Conservation (phyloP, 2,113 vertebrate species). For the Phyllostomus hastatus region DNA sequence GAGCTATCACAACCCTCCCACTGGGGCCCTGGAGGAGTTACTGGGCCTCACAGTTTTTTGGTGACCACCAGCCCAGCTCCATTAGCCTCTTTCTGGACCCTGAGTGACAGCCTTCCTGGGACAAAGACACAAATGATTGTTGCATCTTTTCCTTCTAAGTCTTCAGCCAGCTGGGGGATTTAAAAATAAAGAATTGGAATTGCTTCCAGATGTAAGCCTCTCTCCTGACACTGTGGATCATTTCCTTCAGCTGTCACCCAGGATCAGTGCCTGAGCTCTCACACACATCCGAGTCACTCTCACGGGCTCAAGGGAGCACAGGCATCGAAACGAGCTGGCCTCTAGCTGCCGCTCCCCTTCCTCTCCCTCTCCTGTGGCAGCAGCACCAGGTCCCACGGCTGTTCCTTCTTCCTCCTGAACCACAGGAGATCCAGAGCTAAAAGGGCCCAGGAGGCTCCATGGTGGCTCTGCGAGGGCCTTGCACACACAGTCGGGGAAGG, state of each 20-base stretch:
- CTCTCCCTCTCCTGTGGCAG: not conserved
- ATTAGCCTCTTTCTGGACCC: not conserved
- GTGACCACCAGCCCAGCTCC: not conserved
- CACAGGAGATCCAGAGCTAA: not conserved
- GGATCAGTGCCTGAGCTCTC: not conserved
- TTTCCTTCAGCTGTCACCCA: constrained; percentile 55
- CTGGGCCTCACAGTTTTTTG: not conserved
- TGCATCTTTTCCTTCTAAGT: constrained; percentile 55
- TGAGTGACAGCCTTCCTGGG: constrained; percentile 54
- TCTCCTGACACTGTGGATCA: constrained; percentile 47
- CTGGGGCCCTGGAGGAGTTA: not conserved
- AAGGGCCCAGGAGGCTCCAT: not conserved
- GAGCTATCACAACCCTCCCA: not conserved
- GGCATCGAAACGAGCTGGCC: not conserved
- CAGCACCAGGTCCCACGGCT: not conserved
- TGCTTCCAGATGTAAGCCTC: constrained; percentile 14
- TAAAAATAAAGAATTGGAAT: constrained; percentile 69
- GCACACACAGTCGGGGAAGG: not conserved
- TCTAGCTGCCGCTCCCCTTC: no score
- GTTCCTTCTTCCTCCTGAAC: not conserved
- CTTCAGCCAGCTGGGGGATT: constrained; percentile 65
- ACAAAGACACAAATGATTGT: constrained; percentile 49
- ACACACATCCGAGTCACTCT: not conserved
- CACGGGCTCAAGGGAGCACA: not conserved
- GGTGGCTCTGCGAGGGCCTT: not conserved